phyloP scores from a whole-genome alignment of 2,113 vertebrate genomes.

The Madoqua kirkii region DNA sequence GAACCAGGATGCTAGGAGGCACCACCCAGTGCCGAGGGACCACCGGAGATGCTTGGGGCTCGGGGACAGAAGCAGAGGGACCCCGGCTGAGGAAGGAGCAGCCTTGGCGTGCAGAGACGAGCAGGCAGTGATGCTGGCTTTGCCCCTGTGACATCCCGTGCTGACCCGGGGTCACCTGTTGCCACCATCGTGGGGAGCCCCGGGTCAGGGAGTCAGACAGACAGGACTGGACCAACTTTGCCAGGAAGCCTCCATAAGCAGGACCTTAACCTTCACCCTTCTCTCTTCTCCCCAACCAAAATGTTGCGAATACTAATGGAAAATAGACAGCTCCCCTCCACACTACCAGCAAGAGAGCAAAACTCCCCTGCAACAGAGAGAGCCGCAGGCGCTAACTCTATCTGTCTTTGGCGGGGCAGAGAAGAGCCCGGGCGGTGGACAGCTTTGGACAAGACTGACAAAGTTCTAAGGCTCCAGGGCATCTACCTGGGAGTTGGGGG shows the following conservation, averaged over 20 bases:
- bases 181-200: neutral
- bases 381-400: rapidly evolving
- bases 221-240: neutral
- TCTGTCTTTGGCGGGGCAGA: neutral
- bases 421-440: too few species aligned
- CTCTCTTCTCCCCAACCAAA: neutral
- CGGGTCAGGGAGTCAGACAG: neutral
- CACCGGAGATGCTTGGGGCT: neutral
- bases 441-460: neutral
- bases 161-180: neutral
- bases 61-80: neutral
- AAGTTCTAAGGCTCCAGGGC: neutral
- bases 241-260: neutral
- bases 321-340: neutral
- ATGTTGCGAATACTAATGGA: rapidly evolving
- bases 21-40: neutral
- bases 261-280: neutral
- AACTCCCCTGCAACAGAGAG: neutral
- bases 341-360: neutral
- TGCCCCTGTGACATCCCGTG: neutral
- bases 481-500: rapidly evolving
- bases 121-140: neutral
- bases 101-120: neutral
- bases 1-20: too few species aligned
- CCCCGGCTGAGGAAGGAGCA: neutral